Evolutionary conservation across 2,113 vertebrate genomes (phyloP), one percentile per base, ranked within the genome.

Genomic region (Loxodonta africana): DNA sequence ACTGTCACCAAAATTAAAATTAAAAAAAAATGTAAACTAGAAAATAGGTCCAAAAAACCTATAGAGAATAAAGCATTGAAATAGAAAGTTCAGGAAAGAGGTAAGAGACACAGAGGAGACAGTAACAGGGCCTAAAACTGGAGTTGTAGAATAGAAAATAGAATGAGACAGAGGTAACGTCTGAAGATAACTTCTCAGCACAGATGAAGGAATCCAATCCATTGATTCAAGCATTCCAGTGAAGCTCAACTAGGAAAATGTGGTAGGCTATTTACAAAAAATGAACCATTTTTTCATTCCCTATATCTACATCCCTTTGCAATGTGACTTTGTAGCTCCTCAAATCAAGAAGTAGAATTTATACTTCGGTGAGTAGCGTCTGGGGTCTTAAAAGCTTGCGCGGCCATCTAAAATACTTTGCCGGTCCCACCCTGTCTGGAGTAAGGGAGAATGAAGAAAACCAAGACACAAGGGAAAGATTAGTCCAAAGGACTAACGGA

Each of bases 271-370:
- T 57, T 76, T 90, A 83, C 37, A 69, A 62, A 92, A 77, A 67
- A 51, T 48, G 33, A 33, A 73, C 30, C 88, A 46, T 44, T 53
- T 46, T 93, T 84, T 88, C 53, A 85, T 65, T 89, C 33, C 20
- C 44, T 81, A 4, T 57, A 51, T 62, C 9, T 77, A 41, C 12
- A 12, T 15, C 3, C 28, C 37, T 94, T 83, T 85, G 33, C 20
- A 80, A 57, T 69, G n/a, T 83, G 63, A 90, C 51, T 92, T 26
- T 33, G 10, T 28, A 85, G 78, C 62, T 95, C 57, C 90, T 88
- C 44, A 88, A 44, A 93, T 82, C 10, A 71, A 95, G 17, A 86
- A 44, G 81, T 51, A 62, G 18, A 48, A 9, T 48, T 48, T 48
- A 48, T 48, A 48, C 48, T 48, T 48, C 9, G 48, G 48, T 48